Base-by-base conservation (phyloP, 2,888 invertebrate genomes). In the Margaritifera margaritifera region DNA sequence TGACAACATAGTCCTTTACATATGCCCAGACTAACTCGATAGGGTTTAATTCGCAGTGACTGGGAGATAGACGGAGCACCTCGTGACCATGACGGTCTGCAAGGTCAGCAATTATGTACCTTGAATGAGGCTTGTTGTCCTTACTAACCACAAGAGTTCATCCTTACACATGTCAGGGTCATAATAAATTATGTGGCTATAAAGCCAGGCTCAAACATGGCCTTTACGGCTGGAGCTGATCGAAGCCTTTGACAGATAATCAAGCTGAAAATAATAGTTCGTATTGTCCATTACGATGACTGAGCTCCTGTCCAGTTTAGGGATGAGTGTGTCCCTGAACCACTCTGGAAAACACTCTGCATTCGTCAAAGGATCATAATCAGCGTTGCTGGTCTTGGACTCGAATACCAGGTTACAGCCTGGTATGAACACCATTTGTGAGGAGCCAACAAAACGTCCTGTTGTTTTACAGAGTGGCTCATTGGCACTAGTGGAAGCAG, bases 301-400 rank as follows among this genome's bases (percentile, higher is more conserved):
- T n/a, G 56, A 69, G 66, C 0, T 66, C 31, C 2, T 69, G 52
- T n/a, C n/a, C 51, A 69, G 24, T 22, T 73, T 73, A 8, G 69
- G 69, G 1, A 73, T 64, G 1, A 73, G 51, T 25, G 51, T 67
- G 24, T 67, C 58, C 25, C 27, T 42, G 1, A 67, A 22, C 73
- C 73, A 73, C 50, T 69, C 64, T 1, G 22, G 15, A 53, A 69
- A 73, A 22, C 67, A 67, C 0, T 19, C 19, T 6, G 50, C 3
- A n/a, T 73, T 73, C 67, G 69, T 73, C 20, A 69, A 67, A 42
- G 24, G 18, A 31, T 69, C 69, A 27, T 69, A 73, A 51, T 69
- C 73, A 15, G 66, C 66, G 15, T 66, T 63, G n/a, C 56, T 42
- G 1, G 66, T 64, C 4, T 63, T 52, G 4, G 72, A 65, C 52